These are phyloP conservation scores for Polylopha cassiicola DNA, from an alignment of 2,888 invertebrate species.

Conservation along the genomic window DNA sequence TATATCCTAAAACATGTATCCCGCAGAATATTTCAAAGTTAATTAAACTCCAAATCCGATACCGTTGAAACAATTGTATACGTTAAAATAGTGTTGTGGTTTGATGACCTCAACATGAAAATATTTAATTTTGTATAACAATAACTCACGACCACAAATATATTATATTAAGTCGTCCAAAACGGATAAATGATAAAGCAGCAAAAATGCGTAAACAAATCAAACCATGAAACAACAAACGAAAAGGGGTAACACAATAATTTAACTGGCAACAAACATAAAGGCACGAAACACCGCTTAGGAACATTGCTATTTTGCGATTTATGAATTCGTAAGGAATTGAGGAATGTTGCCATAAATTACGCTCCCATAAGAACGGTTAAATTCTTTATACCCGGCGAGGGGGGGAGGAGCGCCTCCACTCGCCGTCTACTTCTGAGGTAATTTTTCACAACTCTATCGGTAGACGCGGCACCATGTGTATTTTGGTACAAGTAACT, in stretches of 20 bases:
- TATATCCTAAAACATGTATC: no score
- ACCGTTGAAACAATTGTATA: no score
- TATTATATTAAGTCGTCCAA: neutral
- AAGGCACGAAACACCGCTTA: constrained; percentile 1
- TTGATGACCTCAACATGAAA: no score
- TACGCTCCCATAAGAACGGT: constrained; percentile 49
- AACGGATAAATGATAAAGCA: neutral
- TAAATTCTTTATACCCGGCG: constrained; percentile 54
- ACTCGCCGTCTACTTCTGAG: constrained; percentile 55
- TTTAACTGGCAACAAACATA: constrained; percentile 4
- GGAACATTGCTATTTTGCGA: constrained; percentile 10
- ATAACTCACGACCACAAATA: neutral
- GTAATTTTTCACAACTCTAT: constrained; percentile 58
- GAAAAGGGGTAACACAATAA: no score
- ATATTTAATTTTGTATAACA: no score
- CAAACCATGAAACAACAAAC: neutral
- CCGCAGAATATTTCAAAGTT: no score
- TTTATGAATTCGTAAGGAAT: constrained; percentile 28
- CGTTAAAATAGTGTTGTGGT: no score
- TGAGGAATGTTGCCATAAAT: constrained; percentile 47
- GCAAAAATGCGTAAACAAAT: neutral
- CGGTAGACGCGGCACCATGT: constrained; percentile 28
- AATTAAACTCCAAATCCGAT: no score
- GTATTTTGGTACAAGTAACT: constrained; percentile 31
- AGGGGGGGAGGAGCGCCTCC: constrained; percentile 44